Evolutionary conservation across 2,888 invertebrate species (phyloP), one percentile per base, ranked within the genome.

Genomic region (Tetheella fluctuosa): DNA sequence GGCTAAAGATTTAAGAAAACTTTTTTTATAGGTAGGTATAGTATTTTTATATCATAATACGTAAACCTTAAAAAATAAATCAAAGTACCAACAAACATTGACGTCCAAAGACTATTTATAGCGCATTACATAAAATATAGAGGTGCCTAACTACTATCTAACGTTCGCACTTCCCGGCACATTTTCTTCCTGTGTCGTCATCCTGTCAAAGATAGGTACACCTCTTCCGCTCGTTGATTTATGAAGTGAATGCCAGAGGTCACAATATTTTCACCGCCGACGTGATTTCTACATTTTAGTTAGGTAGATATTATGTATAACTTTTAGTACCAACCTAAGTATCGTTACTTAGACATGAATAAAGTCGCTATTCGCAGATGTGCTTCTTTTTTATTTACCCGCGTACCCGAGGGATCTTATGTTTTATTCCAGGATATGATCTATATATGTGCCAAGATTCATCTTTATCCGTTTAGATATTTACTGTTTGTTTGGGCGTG

Each of bases 141-240:
- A 42, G 17, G n/a, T 17, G 42, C 17, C 48, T 48, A 48, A 48
- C 48, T 48, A 48, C 17, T 48, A 48, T 48, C 48, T 48, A 48
- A 48, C 48, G 48, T 10, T 48, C 48, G 20, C 48, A 20, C 48
- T 48, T 48, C 48, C 48, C 48, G 48, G 48, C 48, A 48, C 55
- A 55, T 55, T 55, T n/a, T 34, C 48, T 30, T 48, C 42, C 25
- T 23, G 59, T 59, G 39, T 59, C 59, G 57, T 55, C 54, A 54
- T 56, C 58, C 63, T 61, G 61, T 60, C 63, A 54, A 39, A 30
- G 61, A 58, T 54, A 55, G 56, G 65, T 25, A 61, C 63, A 61
- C 61, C 63, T 61, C 57, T 63, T 63, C 63, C 65, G 59, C 23
- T 54, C 39, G 7, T 52, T 63, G 65, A 65, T 65, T 65, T 65